A percentile compares a stretch with the other conserved stretches of the same genome.
These are phyloP conservation scores for Halcyon leucocephala DNA, from an alignment of 2,797 vertebrate species.

Conservation along the genomic window DNA sequence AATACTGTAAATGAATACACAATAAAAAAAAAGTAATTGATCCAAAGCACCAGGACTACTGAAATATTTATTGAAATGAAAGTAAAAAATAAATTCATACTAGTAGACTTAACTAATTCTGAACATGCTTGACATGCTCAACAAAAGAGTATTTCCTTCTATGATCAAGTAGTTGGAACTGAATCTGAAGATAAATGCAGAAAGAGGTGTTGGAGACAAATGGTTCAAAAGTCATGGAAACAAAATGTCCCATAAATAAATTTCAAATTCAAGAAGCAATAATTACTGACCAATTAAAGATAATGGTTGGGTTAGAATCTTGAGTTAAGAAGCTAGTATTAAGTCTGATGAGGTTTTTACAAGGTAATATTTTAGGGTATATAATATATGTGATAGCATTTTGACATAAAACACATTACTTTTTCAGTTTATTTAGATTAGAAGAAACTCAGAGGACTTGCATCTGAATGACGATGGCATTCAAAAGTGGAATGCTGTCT, in stretches of 20 bases:
- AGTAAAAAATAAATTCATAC: background rate
- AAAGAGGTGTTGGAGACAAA: background rate
- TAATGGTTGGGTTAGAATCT: background rate
- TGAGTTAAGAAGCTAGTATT: background rate
- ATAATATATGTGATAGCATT: background rate
- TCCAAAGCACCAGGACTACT: background rate
- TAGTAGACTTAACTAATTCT: background rate
- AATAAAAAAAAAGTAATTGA: background rate
- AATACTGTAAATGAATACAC: background rate
- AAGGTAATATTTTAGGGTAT: background rate
- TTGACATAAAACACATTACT: background rate
- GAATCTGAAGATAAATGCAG: background rate
- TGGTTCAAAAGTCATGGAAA: background rate
- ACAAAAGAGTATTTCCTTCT: background rate
- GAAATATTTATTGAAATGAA: background rate
- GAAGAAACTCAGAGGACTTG: background rate
- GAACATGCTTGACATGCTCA: background rate
- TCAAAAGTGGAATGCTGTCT: background rate
- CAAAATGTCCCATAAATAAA: background rate
- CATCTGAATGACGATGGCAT: background rate
- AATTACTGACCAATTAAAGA: background rate
- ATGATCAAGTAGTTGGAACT: background rate
- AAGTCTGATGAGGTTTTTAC: background rate
- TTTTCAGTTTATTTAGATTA: background rate
- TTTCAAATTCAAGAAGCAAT: background rate